Percentiles rank a stretch among this genome's conserved stretches.
Conservation (phyloP, 2,797 vertebrate species). For the Alcedo quadribrachys region DNA sequence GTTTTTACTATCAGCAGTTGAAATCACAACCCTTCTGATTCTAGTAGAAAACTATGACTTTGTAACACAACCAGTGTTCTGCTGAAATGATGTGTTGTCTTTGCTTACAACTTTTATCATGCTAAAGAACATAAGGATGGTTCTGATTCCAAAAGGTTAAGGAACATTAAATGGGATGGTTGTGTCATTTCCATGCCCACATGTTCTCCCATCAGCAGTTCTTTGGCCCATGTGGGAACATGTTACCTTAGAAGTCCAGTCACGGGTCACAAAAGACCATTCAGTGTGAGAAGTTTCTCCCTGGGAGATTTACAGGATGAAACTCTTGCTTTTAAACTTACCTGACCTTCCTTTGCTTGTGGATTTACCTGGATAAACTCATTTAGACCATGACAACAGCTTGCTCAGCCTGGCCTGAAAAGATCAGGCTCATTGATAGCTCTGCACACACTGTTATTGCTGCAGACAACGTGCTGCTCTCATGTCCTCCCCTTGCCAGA, state of each 20-base stretch:
- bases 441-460: background rate
- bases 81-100: background rate
- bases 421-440: background rate
- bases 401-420: background rate
- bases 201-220: background rate
- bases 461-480: background rate
- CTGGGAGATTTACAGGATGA: background rate
- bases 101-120: background rate
- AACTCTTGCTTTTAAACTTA: background rate
- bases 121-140: background rate
- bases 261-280: background rate
- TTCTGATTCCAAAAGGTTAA: background rate
- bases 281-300: background rate
- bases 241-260: background rate
- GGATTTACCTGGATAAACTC: background rate
- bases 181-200: background rate
- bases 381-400: background rate
- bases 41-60: background rate
- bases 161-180: background rate
- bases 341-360: background rate
- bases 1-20: background rate
- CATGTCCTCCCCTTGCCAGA: background rate
- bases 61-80: background rate
- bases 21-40: background rate
- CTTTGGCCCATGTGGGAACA: background rate